Evolutionary conservation across 2,113 vertebrate genomes (phyloP), one percentile per base, ranked within the genome.

Genomic region (Syngnathus scovelli): DNA sequence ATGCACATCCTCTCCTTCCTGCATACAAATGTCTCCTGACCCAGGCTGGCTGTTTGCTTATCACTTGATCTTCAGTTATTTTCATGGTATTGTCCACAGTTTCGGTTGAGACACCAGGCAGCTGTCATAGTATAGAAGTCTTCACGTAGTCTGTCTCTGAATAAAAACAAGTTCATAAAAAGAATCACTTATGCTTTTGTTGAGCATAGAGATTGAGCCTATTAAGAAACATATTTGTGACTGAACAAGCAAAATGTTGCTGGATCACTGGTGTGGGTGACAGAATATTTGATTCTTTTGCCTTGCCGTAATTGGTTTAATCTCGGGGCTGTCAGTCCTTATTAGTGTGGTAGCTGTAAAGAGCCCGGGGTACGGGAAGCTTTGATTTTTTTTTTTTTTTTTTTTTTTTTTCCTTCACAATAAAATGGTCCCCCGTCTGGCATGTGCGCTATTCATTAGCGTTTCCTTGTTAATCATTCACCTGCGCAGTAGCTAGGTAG

Each of bases 21-120:
- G 91, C 90, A 92, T 92, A 90, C 89, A 85, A 89, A 92, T 91
- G 83, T 83, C 67, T 84, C 78, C 84, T 87, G 70, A 87, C 81
- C 79, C 77, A 85, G 77, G 74, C 85, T 77, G 49, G 64, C 79
- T 83, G 78, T 83, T 82, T 79, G 56, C 84, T 86, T 86, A 85
- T 83, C 82, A 85, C 74, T 75, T 69, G 80, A 79, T 83, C 80
- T 86, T 77, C 80, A 78, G 86, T 84, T 81, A 78, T 80, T 82
- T 75, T 80, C 64, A 79, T 76, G 79, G 69, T 70, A 83, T 83
- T 83, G 74, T 80, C 75, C 58, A 12, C 74, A 78, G 75, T 89
- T 85, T 83, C 80, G 76, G 59, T 83, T 81, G 69, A 83, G 81
- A 79, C 68, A 60, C 76, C 67, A 69, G 66, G 70, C 74, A 68